Evolutionary conservation across 2,888 invertebrate genomes (phyloP).

Genomic region (Cheilosia pagana): DNA sequence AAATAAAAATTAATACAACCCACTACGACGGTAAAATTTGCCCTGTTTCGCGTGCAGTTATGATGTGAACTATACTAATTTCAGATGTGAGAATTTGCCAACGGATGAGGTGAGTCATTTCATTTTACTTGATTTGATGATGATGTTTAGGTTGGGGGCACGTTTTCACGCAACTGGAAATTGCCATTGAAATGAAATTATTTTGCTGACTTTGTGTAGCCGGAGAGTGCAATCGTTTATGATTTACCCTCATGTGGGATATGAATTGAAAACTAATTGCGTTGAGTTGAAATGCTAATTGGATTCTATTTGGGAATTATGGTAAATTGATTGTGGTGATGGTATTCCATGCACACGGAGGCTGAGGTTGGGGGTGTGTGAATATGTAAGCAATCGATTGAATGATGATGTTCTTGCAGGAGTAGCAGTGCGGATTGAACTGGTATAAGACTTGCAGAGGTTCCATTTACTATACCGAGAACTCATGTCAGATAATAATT

Average conservation of each 20-base stretch:
- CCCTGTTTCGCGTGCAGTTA: background rate
- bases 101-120: slow-evolving; percentile 22
- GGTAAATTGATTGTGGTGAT: slow-evolving; percentile 42
- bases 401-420: too few relatives aligned
- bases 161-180: background rate
- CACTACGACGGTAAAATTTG: background rate
- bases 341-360: background rate
- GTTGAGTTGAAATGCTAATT: slow-evolving; percentile 54
- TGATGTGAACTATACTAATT: slow-evolving; percentile 23
- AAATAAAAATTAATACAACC: background rate
- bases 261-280: slow-evolving; percentile 66
- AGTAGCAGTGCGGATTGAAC: too few relatives aligned
- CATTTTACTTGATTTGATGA: slow-evolving; percentile 40
- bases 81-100: slow-evolving; percentile 3
- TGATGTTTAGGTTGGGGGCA: background rate
- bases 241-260: slow-evolving; percentile 30
- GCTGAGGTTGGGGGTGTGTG: background rate
- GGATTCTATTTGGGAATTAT: slow-evolving; percentile 44
- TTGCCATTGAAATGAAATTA: slow-evolving; percentile 2
- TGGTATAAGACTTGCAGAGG: too few relatives aligned
- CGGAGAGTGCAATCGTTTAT: slow-evolving; percentile 29
- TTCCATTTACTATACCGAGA: too few relatives aligned
- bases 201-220: background rate
- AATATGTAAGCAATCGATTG: too few relatives aligned
- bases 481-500: too few relatives aligned